Conservation (phyloP, 2,113 vertebrate species). For the Periophthalmus modestus region DNA sequence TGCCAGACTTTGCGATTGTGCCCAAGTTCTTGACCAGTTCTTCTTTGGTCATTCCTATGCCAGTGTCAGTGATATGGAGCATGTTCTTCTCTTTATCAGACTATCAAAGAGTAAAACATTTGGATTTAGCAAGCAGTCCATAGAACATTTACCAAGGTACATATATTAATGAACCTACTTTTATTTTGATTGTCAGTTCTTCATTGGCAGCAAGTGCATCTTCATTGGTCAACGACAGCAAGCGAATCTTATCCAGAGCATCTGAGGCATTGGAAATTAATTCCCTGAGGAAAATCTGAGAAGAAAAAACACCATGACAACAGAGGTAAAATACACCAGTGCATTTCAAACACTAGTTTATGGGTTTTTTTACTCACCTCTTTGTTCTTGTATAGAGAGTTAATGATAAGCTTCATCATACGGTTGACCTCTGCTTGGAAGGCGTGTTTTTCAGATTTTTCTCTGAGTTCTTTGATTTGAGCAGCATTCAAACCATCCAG, state of each 20-base stretch:
- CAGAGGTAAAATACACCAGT: neutral
- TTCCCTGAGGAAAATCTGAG: constrained; percentile 91
- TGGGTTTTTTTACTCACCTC: constrained; percentile 80
- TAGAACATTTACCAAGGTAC: neutral
- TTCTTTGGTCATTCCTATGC: constrained; percentile 97
- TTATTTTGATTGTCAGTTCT: constrained; percentile 92
- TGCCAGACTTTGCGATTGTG: constrained; percentile 98
- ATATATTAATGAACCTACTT: constrained; percentile 69
- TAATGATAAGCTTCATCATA: constrained; percentile 99
- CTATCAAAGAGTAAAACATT: constrained; percentile 59
- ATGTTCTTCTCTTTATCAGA: constrained; percentile 99
- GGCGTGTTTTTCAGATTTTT: constrained; percentile 95
- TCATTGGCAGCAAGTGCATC: constrained; percentile 85
- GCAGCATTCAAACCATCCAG: constrained; percentile 95
- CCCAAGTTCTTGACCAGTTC: constrained; percentile 95
- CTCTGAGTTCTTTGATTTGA: constrained; percentile 95
- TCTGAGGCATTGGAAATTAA: constrained; percentile 95
- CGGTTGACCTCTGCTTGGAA: constrained; percentile 99
- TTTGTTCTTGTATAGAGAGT: constrained; percentile 98
- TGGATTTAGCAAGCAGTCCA: neutral
- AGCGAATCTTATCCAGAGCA: constrained; percentile 91
- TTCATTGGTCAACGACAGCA: constrained; percentile 90
- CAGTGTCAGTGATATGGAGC: constrained; percentile 97
- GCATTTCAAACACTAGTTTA: neutral
- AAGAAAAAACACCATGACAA: constrained; percentile 9